Base-by-base conservation (phyloP, 2,888 invertebrate genomes). In the Caradrina clavipalpis region DNA sequence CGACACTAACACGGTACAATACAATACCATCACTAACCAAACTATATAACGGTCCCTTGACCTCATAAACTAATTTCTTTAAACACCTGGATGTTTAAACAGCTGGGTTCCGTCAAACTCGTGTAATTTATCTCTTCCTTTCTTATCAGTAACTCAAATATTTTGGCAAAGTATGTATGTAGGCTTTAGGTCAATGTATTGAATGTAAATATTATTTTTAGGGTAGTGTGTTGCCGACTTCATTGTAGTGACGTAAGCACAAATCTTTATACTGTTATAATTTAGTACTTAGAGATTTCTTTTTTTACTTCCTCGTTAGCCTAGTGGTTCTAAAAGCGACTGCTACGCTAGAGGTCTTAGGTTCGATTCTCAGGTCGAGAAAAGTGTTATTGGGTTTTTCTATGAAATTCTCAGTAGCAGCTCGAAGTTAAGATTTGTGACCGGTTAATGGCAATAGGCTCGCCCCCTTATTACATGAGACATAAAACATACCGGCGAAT, bases 121-220 rank as follows among this genome's bases (percentile, higher is more conserved):
- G 21, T 17, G 35, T 15, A 56, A 58, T 51, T 56, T 68, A 66
- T 73, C 39, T 78, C 15, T 50, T 35, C 61, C 58, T 10, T 19
- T 47, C 60, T 78, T 76, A 76, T 79, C 75, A 8, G 53, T 11
- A 19, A 50, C 13, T 49, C 62, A 74, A 74, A 76, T 76, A 74
- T 68, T 60, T 76, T 63, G 21, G 75, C 76, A 53, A 57, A 26
- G 42, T 54, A 60, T 57, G 57, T 56, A 76, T 63, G 62, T 79
- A 74, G 80, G 55, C 49, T 62, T 39, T 15, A 53, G 69, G 62
- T 68, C 75, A 79, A 49, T 45, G 76, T 39, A 11, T 75, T 59
- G 15, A 1, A 15, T n/a, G 51, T 22, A 31, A 73, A 74, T 78
- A 67, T 65, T 60, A 8, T 49, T 66, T 49, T 66, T 74, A 17